These are phyloP conservation scores for Colaptes auratus DNA, from an alignment of 2,113 vertebrate species.

Conservation along the genomic window DNA sequence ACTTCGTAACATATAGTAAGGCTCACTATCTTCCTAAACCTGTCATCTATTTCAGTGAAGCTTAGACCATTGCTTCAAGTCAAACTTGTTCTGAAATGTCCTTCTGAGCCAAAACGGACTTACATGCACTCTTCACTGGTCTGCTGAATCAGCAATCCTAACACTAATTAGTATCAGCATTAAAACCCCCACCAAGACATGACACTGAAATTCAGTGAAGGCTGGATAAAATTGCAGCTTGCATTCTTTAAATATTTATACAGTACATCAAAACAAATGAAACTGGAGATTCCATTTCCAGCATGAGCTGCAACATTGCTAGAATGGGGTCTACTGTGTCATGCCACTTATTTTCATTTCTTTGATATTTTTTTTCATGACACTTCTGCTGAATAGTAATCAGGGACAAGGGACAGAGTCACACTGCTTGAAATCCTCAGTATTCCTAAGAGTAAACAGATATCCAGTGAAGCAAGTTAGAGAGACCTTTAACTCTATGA, in stretches of 20 bases:
- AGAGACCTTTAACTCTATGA: conserved; percentile 13
- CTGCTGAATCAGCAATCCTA: conserved; percentile 51
- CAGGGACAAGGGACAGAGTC: conserved; percentile 59
- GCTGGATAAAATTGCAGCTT: conserved; percentile 63
- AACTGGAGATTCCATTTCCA: conserved; percentile 69
- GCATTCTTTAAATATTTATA: conserved; percentile 74
- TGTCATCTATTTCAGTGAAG: neutral
- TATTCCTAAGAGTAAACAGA: conserved; percentile 58
- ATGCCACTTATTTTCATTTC: conserved; percentile 68
- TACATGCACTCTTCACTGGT: neutral
- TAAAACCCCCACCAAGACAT: conserved; percentile 47
- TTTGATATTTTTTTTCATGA: conserved; percentile 63
- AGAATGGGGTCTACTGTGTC: conserved; percentile 55
- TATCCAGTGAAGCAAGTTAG: conserved; percentile 46
- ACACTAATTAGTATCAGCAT: conserved; percentile 36
- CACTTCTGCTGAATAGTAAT: conserved; percentile 65
- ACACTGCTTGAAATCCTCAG: conserved; percentile 63
- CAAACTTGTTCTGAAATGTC: neutral
- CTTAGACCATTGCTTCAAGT: neutral
- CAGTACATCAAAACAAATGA: conserved; percentile 72
- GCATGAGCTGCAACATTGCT: conserved; percentile 55
- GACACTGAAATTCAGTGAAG: conserved; percentile 46
- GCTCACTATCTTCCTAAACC: neutral
- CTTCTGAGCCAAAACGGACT: neutral
- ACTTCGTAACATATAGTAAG: neutral